Base-by-base conservation (phyloP, 2,113 vertebrate species). In the Oceanites oceanicus region DNA sequence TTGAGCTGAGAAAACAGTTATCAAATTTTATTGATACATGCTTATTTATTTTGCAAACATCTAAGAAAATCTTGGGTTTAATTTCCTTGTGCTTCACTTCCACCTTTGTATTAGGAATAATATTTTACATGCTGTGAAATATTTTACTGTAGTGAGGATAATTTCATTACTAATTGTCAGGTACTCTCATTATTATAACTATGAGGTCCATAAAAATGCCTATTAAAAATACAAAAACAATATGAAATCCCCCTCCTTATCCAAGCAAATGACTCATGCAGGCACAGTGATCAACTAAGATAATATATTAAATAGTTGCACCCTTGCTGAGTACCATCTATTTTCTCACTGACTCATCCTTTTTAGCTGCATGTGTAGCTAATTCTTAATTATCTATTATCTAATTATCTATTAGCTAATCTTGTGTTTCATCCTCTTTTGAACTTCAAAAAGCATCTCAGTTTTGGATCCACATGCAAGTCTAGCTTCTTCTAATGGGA, bases 101-200 rank as follows among this genome's bases (percentile, higher is more conserved):
- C 55, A 76, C 86, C 92, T 94, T 91, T 95, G 77, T 90, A 63
- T 83, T 91, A 76, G 84, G 67, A 94, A 88, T 68, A 93, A 73
- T 85, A 85, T 78, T 90, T 88, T 90, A 76, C 94, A 79, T 74
- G 91, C 84, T 95, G 91, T 95, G 91, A 92, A 95, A 95, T 96
- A 95, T 88, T 96, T 94, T 79, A 90, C 89, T 88, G 89, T 92
- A 86, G 94, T 95, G 94, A 90, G 89, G 91, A 88, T 97, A 97
- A 95, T 97, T 97, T 96, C 62, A 58, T 95, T 94, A 83, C 95
- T 96, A 95, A 95, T 97, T 97, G 94, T 97, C 94, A 96, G 95
- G 74, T 95, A 91, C 73, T 94, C 89, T 94, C 89, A 94, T 97
- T 96, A 91, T 93, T 97, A n/a, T 85, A 94, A 91, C 89, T 89